Base-by-base conservation (phyloP, 2,888 invertebrate species). In the Tipula vernalis region DNA sequence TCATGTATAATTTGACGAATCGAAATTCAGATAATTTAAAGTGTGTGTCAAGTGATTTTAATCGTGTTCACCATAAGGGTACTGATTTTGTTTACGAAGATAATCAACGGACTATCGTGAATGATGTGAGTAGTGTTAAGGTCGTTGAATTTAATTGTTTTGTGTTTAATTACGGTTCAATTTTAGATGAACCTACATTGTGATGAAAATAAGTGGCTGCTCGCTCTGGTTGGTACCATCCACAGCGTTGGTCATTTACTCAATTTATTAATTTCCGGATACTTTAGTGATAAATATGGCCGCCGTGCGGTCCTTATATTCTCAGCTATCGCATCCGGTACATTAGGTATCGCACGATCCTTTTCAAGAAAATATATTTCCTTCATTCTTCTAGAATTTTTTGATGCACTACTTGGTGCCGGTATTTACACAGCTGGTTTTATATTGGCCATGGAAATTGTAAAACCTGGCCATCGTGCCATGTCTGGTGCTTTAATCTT, bases 361-460 rank as follows among this genome's bases (percentile, higher is more conserved):
- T 44, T 44, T 44, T 5, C 44, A 10, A 0, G 12, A 10, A 2
- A 44, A 0, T 44, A 44, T 2, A 10, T 12, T 6, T 44, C 44
- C 0, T 44, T 10, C 10, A 44, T 44, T 6, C 3, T 44, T 0
- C 10, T 44, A 3, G 5, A 44, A 44, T 44, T 44, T 44, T 3
- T 44, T 12, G 10, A 44, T 8, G 5, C 41, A 10, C 10, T 41
- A 10, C 41, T 41, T 41, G 41, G 41, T 3, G 10, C 44, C 12
- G 44, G 44, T 3, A 10, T 3, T 3, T 12, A 12, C 3, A 44
- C 44, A 3, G 6, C 44, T 10, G 44, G 5, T 10, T 95, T 95
- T 90, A 94, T 95, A 89, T 91, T 95, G 89, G 95, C 95, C 95
- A 90, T 96, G 88, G 96, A 96, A 90, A 93, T 95, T 91, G 94